Base-by-base conservation (phyloP, 2,797 vertebrate species). In the Notolabrus celidotus region DNA sequence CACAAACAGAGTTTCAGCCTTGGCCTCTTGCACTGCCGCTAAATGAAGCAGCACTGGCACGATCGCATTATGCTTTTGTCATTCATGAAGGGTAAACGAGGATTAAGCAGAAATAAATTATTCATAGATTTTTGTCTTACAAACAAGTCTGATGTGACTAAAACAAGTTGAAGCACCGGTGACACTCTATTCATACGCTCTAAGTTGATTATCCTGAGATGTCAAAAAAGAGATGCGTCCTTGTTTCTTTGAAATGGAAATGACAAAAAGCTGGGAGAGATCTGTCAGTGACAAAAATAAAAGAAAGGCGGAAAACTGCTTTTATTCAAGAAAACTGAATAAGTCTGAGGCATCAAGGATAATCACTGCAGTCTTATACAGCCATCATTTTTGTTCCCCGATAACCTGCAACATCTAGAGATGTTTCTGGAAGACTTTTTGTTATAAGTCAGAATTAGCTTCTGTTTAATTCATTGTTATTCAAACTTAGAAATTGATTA, bases 61-160 rank as follows among this genome's bases (percentile, higher is more conserved):
- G 2, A 33, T 66, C 20, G 47, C 59, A 67, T 61, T 56, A 64
- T 51, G 45, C 66, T 65, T 88, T 81, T 90, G 77, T 88, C 81
- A 88, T 86, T 84, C 82, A 39, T 56, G 47, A 80, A 79, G 82
- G 74, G 80, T 82, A 83, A 82, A 75, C 50, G 57, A 56, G 84
- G 77, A 86, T 91, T 88, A 87, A 77, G 65, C 59, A 84, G 86
- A 80, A 72, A 90, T 92, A 77, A 87, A 91, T 91, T 76, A 89
- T 91, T 90, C 86, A 91, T 85, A 45, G 74, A 53, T 62, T 75
- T 71, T 81, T 77, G 68, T 89, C 73, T 80, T 65, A 65, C 71
- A 85, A 87, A 83, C 77, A 83, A 71, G 47, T 80, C 69, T 85
- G 88, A 76, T 79, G 80, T 70, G 63, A 78, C 58, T 83, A 71